Evolutionary conservation across 2,797 vertebrate species (phyloP).

Genomic region (Poecilia picta): DNA sequence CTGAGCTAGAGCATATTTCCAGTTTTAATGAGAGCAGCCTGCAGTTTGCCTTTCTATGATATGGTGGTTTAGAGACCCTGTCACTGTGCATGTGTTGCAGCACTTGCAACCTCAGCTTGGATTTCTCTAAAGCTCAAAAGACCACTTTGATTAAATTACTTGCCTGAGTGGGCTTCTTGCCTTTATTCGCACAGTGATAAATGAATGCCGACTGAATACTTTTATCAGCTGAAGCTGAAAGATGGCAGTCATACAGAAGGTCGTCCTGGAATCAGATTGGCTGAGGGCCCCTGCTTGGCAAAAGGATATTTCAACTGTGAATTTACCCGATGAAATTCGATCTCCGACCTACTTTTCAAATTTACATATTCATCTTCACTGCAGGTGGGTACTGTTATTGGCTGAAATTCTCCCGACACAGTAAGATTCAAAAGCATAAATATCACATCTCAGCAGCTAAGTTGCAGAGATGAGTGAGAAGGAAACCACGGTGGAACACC

Average conservation of each 20-base stretch:
- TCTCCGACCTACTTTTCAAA: conserved; percentile 74
- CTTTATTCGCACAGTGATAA: conserved; percentile 44
- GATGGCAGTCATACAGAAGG: conserved; percentile 62
- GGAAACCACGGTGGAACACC: conserved; percentile 55
- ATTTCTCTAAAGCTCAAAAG: conserved; percentile 39
- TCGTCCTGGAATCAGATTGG: conserved; percentile 59
- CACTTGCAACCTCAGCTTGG: conserved; percentile 33
- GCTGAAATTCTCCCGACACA: conserved; percentile 65
- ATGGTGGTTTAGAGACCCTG: conserved; percentile 42
- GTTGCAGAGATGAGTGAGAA: conserved; percentile 54
- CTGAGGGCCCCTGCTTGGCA: conserved; percentile 53
- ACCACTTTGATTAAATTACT: conserved; percentile 59
- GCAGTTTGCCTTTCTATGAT: conserved; percentile 64
- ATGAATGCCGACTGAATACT: conserved; percentile 47
- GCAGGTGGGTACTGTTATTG: conserved; percentile 73
- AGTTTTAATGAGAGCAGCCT: conserved; percentile 68
- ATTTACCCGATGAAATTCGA: conserved; percentile 74
- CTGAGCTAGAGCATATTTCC: conserved; percentile 66
- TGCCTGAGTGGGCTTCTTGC: conserved; percentile 36
- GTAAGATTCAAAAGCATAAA: conserved; percentile 73
- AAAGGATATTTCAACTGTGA: conserved; percentile 65
- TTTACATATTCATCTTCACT: conserved; percentile 78
- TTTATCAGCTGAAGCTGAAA: conserved; percentile 56
- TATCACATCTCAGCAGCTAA: conserved; percentile 62
- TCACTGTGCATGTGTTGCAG: conserved; percentile 35